phyloP scores from a whole-genome alignment of 2,113 vertebrate species.

The Motacilla tschutschensis region DNA sequence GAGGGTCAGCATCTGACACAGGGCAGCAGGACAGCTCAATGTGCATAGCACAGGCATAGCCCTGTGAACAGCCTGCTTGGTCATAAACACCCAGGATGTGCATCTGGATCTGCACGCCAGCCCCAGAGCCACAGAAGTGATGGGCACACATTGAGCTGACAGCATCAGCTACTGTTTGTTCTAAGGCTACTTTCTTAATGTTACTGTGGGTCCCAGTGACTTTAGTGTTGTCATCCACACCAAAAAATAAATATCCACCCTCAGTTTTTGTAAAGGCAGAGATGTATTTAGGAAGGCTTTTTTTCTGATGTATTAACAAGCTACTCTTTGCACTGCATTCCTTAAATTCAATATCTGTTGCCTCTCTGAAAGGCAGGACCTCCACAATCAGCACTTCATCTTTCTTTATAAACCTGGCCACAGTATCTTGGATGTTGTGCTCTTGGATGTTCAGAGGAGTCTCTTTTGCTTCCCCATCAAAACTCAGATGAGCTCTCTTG shows the following conservation, averaged over 20 bases:
- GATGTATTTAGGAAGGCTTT: slow-evolving; percentile 35
- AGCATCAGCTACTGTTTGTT: neutral
- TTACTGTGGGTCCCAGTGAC: slow-evolving; percentile 22
- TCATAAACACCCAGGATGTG: slow-evolving; percentile 10
- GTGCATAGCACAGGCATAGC: neutral
- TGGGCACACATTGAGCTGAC: neutral
- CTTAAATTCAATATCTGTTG: slow-evolving; percentile 39
- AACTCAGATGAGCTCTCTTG: neutral
- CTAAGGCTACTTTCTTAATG: neutral
- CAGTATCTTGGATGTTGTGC: neutral
- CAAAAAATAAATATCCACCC: slow-evolving; percentile 50
- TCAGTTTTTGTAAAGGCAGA: slow-evolving; percentile 59
- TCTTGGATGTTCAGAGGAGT: neutral
- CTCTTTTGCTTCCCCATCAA: neutral
- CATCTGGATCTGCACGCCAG: neutral
- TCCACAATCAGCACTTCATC: neutral
- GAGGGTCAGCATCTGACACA: neutral
- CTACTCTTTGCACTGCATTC: neutral
- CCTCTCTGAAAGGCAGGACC: slow-evolving; percentile 53
- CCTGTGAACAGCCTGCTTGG: neutral
- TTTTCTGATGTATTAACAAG: slow-evolving; percentile 14
- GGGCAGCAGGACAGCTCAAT: slow-evolving; percentile 26
- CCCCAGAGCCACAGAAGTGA: slow-evolving; percentile 5
- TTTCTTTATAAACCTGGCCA: slow-evolving; percentile 19
- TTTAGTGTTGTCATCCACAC: slow-evolving; percentile 31